Evolutionary conservation across 2,113 vertebrate genomes (phyloP), one percentile per base, ranked within the genome.

Genomic region (Petrocephalus microphthalmus): DNA sequence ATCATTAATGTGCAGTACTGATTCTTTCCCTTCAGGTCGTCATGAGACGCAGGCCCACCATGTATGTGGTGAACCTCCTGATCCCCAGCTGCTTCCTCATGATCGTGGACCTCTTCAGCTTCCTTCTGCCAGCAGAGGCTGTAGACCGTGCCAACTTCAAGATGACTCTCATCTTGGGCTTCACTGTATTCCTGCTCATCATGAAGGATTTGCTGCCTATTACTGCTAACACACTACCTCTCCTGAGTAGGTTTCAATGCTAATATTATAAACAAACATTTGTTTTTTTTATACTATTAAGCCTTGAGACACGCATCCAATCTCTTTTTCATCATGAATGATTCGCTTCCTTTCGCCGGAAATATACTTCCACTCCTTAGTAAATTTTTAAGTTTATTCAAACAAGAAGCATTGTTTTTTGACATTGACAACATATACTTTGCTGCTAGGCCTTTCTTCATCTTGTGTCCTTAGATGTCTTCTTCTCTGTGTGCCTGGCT

Each of bases 101-200:
- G 49, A 93, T 94, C 4, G 93, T 94, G 5, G 95, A 96, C 2
- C 89, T 95, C 88, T 93, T 96, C 89, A 97, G 96, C 89, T 96
- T 96, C 93, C 93, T 94, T 82, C 91, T 96, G 67, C 95, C 95
- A 0, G 92, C 94, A 29, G 93, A 95, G 87, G 93, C 25, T 1
- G 89, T 92, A 17, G 96, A 93, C 85, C 91, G 94, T 0, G 95
- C 95, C 0, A 90, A 94, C 49, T 96, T 96, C 88, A 96, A 96
- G 93, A 96, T 96, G 93, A 96, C 95, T 0, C 93, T 97, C 17
- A 95, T 96, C 67, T 90, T 96, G 90, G 96, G 96, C 85, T 96
- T 96, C 92, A 95, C 94, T 0, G 93, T 96, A 57, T 96, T 96
- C 91, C 92, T 96, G 89, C 94, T 96, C 90, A 93, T 95, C 87